Evolutionary conservation across 2,113 vertebrate genomes (phyloP).

Genomic region (Lichenostomus cassidix): DNA sequence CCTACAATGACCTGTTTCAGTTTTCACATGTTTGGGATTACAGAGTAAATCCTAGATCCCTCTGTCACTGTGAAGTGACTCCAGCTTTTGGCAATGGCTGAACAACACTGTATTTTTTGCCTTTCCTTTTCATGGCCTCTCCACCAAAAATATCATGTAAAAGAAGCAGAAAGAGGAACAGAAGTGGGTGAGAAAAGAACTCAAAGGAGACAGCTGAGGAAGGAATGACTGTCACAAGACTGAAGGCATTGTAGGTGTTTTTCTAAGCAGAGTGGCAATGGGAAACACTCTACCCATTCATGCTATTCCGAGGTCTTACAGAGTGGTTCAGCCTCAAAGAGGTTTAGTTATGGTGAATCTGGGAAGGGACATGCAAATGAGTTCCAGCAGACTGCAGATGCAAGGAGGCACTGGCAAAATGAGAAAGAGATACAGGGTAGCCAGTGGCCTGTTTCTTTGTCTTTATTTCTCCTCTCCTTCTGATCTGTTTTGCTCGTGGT

Average conservation of each 20-base stretch:
- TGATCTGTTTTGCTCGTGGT: accelerated
- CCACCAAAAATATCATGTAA: constrained; percentile 14
- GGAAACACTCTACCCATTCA: neutral
- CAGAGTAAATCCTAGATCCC: constrained; percentile 10
- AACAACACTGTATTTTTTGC: constrained; percentile 5
- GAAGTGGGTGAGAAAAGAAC: neutral
- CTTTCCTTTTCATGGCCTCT: neutral
- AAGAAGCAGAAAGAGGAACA: constrained; percentile 17
- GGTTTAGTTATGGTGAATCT: neutral
- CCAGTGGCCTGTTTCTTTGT: neutral
- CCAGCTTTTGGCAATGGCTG: constrained; percentile 27
- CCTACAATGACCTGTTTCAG: neutral
- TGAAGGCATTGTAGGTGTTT: neutral
- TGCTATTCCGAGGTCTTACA: neutral
- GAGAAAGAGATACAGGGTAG: neutral
- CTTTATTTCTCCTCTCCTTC: neutral
- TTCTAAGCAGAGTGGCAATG: neutral
- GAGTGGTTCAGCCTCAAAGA: neutral
- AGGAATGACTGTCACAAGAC: constrained; percentile 42
- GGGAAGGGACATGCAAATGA: neutral
- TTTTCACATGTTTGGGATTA: constrained; percentile 27
- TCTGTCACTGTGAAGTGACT: constrained; percentile 35
- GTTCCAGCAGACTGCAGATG: neutral
- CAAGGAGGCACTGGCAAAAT: neutral
- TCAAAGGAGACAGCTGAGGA: constrained; percentile 8